Base-by-base conservation (phyloP, 2,113 vertebrate species). In the Atlantisia rogersi region DNA sequence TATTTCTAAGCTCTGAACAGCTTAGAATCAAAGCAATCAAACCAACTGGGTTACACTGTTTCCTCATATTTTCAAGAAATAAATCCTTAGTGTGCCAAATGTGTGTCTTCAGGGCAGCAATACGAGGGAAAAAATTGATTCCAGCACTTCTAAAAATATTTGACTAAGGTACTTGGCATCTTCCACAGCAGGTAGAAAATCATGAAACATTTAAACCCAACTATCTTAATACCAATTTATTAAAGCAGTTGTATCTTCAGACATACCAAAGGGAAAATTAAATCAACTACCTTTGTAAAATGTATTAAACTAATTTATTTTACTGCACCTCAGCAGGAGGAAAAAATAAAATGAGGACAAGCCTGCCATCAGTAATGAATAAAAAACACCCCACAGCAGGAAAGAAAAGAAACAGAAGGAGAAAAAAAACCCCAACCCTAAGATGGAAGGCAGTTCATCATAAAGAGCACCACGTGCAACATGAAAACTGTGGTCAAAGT, bases 271-370 rank as follows among this genome's bases (percentile, higher is more conserved):
- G 87, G 63, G 93, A 95, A 97, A 90, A 92, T 94, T 96, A 95
- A 97, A 96, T 95, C 94, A 96, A 37, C 82, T 95, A 94, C 86
- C 90, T 97, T 98, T 94, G 95, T 88, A 95, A 97, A 97, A 92
- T 94, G 92, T 96, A 97, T 95, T 96, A 93, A 97, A 94, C 76
- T 94, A 96, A 97, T 97, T 97, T 97, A 92, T 97, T 98, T 97
- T 93, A 97, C 86, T 86, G 67, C 88, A 95, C 71, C 96, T 90
- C 97, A 97, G 96, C 96, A 96, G 95, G 96, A 95, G 31, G 37
- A 91, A 95, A 91, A 83, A 92, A 96, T 96, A 97, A 94, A 91
- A 95, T 82, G 29, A 95, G 68, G 74, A 76, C 94, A 94, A 94
- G 62, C 21, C 58, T 96, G 82, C 80, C 35, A 94, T 59, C 73